Evolutionary conservation across 2,113 vertebrate species (phyloP).

Genomic region (Myodes glareolus): DNA sequence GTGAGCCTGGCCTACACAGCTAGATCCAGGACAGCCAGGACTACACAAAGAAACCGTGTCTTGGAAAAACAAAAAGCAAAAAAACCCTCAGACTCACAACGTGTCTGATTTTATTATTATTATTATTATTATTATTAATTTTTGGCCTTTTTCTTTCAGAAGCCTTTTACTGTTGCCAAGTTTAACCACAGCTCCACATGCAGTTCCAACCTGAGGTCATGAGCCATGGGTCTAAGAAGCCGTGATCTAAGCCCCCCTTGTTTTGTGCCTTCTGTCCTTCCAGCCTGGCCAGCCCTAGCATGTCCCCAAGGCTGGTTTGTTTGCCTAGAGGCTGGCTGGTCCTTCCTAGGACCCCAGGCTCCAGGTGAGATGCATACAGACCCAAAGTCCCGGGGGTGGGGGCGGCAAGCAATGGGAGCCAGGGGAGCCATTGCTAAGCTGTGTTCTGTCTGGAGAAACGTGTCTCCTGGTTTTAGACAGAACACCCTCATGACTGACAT

Average conservation of each 20-base stretch:
- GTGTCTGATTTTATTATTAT: not conserved
- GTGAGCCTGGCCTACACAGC: too few relatives aligned
- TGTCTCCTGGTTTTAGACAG: not conserved
- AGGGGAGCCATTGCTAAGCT: not conserved
- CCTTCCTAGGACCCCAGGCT: not conserved
- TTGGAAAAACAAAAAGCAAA: too few relatives aligned
- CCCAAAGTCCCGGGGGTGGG: fast-evolving
- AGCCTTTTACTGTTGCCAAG: not conserved
- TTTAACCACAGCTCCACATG: not conserved
- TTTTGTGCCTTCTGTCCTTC: not conserved
- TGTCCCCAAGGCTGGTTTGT: not conserved
- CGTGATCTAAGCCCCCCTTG: not conserved
- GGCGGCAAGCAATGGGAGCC: not conserved
- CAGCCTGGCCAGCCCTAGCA: not conserved
- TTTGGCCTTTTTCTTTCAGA: not conserved
- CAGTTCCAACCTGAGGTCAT: not conserved
- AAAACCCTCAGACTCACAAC: not conserved
- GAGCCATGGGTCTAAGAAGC: not conserved
- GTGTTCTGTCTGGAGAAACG: not conserved
- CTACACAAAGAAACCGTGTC: too few relatives aligned
- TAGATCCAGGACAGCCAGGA: too few relatives aligned
- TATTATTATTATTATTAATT: not conserved
- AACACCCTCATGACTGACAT: not conserved
- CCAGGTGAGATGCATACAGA: not conserved
- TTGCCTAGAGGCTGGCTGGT: not conserved